These are phyloP conservation scores for Lacerta bilineata DNA, from an alignment of 2,797 vertebrate genomes.

Conservation along the genomic window DNA sequence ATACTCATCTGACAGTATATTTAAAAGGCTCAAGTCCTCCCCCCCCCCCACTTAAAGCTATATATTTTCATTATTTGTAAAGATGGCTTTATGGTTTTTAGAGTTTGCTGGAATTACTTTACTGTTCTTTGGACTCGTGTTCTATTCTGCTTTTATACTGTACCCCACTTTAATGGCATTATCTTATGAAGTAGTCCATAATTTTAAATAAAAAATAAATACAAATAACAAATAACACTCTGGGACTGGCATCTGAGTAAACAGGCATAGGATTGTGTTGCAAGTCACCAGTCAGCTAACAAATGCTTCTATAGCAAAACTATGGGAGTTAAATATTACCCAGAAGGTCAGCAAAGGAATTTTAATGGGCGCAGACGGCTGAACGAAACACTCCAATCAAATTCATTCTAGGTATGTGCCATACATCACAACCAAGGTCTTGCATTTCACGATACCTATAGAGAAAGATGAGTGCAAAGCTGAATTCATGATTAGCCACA, in stretches of 20 bases:
- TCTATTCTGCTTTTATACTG: too few relatives aligned
- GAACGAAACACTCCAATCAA: slow-evolving; percentile 31
- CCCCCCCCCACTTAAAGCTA: too few relatives aligned
- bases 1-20: too few relatives aligned
- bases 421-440: slow-evolving; percentile 41
- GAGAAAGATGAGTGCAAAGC: slow-evolving; percentile 49
- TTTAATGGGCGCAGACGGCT: slow-evolving; percentile 43
- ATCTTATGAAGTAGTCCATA: too few relatives aligned
- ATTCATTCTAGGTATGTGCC: slow-evolving; percentile 9
- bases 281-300: neutral
- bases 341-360: slow-evolving; percentile 32
- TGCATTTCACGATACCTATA: neutral
- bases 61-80: too few relatives aligned
- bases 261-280: neutral
- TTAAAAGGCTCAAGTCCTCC: too few relatives aligned
- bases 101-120: too few relatives aligned
- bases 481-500: slow-evolving; percentile 63
- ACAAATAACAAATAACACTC: too few relatives aligned
- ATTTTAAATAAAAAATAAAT: too few relatives aligned
- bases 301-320: neutral
- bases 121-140: too few relatives aligned
- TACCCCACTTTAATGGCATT: too few relatives aligned
- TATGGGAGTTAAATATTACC: neutral
- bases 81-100: too few relatives aligned
- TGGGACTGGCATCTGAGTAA: neutral